Percentiles rank a stretch among this genome's conserved stretches.
Conservation (phyloP, 1,140 invertebrate genomes). For the Zaprionus camerounensis region DNA sequence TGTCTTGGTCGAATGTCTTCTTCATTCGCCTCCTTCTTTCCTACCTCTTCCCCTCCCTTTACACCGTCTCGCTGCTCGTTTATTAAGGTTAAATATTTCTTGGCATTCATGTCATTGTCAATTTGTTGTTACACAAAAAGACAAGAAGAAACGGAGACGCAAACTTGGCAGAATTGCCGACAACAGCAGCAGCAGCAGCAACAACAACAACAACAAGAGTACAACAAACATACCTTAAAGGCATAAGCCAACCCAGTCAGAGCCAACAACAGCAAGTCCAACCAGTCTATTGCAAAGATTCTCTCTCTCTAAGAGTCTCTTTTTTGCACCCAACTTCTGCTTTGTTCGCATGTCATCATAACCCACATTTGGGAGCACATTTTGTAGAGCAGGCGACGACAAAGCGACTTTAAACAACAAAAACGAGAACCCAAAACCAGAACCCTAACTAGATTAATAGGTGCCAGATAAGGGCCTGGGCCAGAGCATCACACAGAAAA, state of each 20-base stretch:
- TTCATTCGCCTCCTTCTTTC: not conserved
- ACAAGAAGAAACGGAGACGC: constrained; percentile 36
- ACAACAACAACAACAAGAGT: constrained; percentile 16
- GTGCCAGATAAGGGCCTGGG: constrained; percentile 58
- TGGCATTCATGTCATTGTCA: constrained; percentile 81
- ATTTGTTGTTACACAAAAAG: constrained; percentile 80
- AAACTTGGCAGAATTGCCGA: constrained; percentile 24
- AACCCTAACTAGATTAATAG: constrained; percentile 79
- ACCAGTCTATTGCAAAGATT: constrained; percentile 60
- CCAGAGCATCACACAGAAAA: not conserved
- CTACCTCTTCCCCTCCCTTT: not conserved
- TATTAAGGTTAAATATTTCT: constrained; percentile 83
- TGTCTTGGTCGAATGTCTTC: constrained; percentile 54
- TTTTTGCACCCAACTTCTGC: constrained; percentile 45
- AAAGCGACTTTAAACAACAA: constrained; percentile 25
- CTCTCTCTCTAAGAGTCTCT: constrained; percentile 13
- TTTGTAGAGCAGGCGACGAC: constrained; percentile 44
- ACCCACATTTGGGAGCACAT: constrained; percentile 65
- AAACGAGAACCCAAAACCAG: constrained; percentile 27
- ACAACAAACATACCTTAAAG: constrained; percentile 8
- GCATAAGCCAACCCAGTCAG: constrained; percentile 13
- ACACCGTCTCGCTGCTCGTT: constrained; percentile 38
- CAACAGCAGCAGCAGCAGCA: not conserved
- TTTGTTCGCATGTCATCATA: constrained; percentile 66
- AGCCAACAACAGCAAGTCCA: not conserved